A percentile compares a stretch with the other conserved stretches of the same genome.
phyloP scores from a whole-genome alignment of 1,140 invertebrate genomes.

The Temnothorax curvispinosus region DNA sequence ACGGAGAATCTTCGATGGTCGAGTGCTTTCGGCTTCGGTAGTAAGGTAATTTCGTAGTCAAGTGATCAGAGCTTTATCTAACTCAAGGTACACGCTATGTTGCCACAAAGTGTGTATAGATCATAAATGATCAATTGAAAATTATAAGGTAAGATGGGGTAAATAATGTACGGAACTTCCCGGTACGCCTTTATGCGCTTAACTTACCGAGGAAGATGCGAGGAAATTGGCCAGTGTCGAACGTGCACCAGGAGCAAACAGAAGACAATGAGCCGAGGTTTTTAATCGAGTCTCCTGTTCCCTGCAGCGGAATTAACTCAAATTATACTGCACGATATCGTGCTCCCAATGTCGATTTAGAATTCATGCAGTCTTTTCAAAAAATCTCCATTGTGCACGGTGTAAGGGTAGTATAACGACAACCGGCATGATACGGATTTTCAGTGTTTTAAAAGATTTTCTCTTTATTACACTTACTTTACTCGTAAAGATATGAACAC shows the following conservation, averaged over 20 bases:
- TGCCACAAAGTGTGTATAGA: background rate
- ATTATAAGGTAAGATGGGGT: background rate
- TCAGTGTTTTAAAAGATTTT: conserved; percentile 58
- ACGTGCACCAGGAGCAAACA: conserved; percentile 81
- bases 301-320: conserved; percentile 84
- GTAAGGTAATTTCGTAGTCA: conserved; percentile 38
- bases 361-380: conserved; percentile 83
- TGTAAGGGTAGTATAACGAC: conserved; percentile 66
- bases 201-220: conserved; percentile 46
- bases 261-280: conserved; percentile 83
- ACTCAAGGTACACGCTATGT: background rate
- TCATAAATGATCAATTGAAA: conserved; percentile 20
- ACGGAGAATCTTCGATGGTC: conserved; percentile 61
- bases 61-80: conserved; percentile 33
- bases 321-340: conserved; percentile 82
- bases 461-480: conserved; percentile 43
- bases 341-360: conserved; percentile 76
- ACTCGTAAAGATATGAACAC: background rate
- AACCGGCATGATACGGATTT: conserved; percentile 62
- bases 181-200: background rate
- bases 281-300: conserved; percentile 83
- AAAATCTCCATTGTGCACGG: conserved; percentile 80
- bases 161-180: background rate
- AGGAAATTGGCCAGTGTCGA: conserved; percentile 79
- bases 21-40: conserved; percentile 20